Evolutionary conservation across 2,888 invertebrate species (phyloP).

Genomic region (Plemyria rubiginata): DNA sequence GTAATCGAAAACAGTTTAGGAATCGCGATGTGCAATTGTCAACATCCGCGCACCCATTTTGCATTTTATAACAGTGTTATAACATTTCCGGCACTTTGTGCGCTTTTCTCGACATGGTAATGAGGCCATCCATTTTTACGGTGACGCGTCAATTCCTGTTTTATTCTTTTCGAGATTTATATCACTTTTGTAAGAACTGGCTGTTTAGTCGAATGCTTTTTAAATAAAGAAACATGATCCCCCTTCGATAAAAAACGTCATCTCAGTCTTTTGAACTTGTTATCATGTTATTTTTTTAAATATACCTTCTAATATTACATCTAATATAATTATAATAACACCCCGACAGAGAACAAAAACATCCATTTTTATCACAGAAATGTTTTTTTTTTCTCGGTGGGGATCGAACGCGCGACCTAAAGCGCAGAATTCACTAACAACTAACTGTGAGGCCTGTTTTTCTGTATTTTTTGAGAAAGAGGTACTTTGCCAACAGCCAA

Average conservation of each 20-base stretch:
- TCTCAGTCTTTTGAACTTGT: background rate
- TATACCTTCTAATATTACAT: no score
- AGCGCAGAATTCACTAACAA: no score
- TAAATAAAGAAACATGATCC: background rate
- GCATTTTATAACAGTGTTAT: slow-evolving; percentile 69
- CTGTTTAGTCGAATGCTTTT: background rate
- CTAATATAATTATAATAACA: no score
- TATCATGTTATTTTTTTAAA: no score
- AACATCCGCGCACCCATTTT: slow-evolving; percentile 75
- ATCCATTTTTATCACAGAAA: no score
- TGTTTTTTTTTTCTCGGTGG: no score
- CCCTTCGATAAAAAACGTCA: background rate
- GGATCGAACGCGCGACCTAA: no score
- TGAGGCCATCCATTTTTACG: slow-evolving; percentile 69
- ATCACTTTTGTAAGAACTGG: slow-evolving; percentile 14
- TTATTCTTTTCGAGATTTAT: slow-evolving; percentile 29
- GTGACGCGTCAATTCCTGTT: slow-evolving; percentile 41
- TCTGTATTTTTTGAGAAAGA: no score
- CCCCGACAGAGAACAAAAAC: no score
- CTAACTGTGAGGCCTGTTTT: background rate
- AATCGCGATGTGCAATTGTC: slow-evolving; percentile 71
- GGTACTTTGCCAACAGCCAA: background rate
- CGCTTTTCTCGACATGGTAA: slow-evolving; percentile 67
- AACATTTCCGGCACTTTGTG: slow-evolving; percentile 46
- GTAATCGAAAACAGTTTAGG: slow-evolving; percentile 80